Percentiles rank a stretch among this genome's conserved stretches.
Conservation (phyloP, 2,113 vertebrate species). For the Philantomba maxwellii region DNA sequence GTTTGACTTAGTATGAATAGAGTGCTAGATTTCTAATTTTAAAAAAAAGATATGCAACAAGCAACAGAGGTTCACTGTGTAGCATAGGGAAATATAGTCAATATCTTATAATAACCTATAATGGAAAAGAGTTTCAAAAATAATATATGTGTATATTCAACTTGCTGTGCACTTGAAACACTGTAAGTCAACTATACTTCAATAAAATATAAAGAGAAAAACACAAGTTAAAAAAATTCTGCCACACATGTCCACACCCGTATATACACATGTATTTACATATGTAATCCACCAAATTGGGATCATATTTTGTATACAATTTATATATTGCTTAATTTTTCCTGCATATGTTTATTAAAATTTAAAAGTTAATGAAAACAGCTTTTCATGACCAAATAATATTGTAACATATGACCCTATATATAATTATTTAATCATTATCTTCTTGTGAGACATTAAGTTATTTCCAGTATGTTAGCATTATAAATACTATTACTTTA, state of each 20-base stretch:
- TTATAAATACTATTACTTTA: not conserved
- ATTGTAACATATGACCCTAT: not conserved
- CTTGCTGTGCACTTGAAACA: not conserved
- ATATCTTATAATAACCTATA: not conserved
- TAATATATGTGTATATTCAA: not conserved
- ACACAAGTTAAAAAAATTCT: not conserved
- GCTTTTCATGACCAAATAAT: not conserved
- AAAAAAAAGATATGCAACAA: not conserved
- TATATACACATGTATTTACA: not conserved
- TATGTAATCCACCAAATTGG: not conserved
- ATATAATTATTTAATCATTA: not conserved
- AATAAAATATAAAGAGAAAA: not conserved
- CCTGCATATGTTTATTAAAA: not conserved
- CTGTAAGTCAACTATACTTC: not conserved
- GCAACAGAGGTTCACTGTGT: not conserved
- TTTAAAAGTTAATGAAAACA: not conserved
- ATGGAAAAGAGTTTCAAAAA: not conserved
- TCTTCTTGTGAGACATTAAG: not conserved
- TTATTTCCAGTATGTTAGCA: not conserved
- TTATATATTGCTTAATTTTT: constrained; percentile 8
- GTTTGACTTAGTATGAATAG: not conserved
- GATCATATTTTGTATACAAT: not conserved
- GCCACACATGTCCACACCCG: not conserved
- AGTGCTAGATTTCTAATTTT: not conserved
- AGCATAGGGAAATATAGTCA: not conserved